Base-by-base conservation (phyloP, 2,888 invertebrate genomes). In the Hyles lineata region DNA sequence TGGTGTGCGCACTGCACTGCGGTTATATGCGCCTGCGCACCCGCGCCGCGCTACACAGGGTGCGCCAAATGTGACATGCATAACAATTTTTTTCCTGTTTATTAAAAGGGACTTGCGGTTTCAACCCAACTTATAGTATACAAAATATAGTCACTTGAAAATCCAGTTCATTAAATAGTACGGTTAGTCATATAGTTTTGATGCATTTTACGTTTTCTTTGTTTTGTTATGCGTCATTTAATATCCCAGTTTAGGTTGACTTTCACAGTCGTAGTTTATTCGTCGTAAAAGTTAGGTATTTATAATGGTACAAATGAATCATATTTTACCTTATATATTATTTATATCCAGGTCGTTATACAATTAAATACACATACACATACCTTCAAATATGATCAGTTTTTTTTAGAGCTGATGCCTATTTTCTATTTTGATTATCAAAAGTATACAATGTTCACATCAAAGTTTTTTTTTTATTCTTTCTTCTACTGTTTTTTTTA, bases 21-120 rank as follows among this genome's bases (percentile, higher is more conserved):
- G 75, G 88, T 92, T 93, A 80, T 93, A 93, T 91, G 92, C 90
- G 90, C 87, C 50, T 73, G 85, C 89, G 88, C 89, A 79, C 74
- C 74, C 73, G 71, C 74, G 76, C 72, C 19, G 71, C 79, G 72
- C 73, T 82, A 74, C 83, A 92, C 85, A 92, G 92, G 91, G 88
- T 93, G 93, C 79, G 82, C 80, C 73, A 74, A 83, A 78, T 80
- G 76, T 76, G 75, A 76, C 78, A 70, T 52, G 78, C 77, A 79
- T 74, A 69, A 71, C 50, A 75, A 74, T 77, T 74, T 71, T 80
- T 87, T 85, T 85, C 84, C 84, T 84, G 74, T 78, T 77, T 81
- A 76, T 52, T 74, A 74, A 76, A 74, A 76, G 74, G 58, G 63
- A 60, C 25, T 71, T 60, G 43, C 19, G 71, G 29, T 71, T 71